phyloP scores from a whole-genome alignment of 2,113 vertebrate genomes.

The Ammodytes dubius region DNA sequence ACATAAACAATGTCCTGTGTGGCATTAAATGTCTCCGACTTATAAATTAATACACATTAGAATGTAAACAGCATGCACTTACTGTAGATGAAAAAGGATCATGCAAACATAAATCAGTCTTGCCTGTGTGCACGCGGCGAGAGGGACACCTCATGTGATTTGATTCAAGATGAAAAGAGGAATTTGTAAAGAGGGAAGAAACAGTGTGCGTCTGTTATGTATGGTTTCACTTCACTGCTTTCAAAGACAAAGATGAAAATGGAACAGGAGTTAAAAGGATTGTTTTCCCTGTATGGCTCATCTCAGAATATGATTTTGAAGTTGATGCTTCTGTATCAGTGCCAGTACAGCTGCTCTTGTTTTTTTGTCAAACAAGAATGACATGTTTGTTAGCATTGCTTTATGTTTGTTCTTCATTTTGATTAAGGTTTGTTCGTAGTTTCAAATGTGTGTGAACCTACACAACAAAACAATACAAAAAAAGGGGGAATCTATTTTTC shows the following conservation, averaged over 20 bases:
- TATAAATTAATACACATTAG: constrained; percentile 58
- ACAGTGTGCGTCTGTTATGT: constrained; percentile 21
- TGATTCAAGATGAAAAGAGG: constrained; percentile 67
- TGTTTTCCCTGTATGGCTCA: constrained; percentile 23
- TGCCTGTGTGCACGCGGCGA: constrained; percentile 11
- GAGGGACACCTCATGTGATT: constrained; percentile 43
- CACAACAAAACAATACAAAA: too few species aligned
- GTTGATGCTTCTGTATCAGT: constrained; percentile 5
- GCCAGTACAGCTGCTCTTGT: background rate
- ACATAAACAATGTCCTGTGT: constrained; percentile 58
- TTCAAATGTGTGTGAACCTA: too few species aligned
- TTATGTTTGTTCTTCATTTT: constrained; percentile 15
- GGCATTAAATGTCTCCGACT: constrained; percentile 38
- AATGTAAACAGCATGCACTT: constrained; percentile 55
- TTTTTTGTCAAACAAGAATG: constrained; percentile 22
- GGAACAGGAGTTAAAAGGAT: constrained; percentile 24
- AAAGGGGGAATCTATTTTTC: background rate
- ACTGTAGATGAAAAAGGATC: constrained; percentile 33
- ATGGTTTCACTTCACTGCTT: constrained; percentile 40
- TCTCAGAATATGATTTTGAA: constrained; percentile 37
- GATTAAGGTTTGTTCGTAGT: background rate
- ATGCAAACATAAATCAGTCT: constrained; percentile 42
- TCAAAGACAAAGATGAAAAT: constrained; percentile 41
- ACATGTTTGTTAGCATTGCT: constrained; percentile 13
- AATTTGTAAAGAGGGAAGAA: constrained; percentile 55